Base-by-base conservation (phyloP, 1,140 invertebrate genomes). In the Manduca sexta region DNA sequence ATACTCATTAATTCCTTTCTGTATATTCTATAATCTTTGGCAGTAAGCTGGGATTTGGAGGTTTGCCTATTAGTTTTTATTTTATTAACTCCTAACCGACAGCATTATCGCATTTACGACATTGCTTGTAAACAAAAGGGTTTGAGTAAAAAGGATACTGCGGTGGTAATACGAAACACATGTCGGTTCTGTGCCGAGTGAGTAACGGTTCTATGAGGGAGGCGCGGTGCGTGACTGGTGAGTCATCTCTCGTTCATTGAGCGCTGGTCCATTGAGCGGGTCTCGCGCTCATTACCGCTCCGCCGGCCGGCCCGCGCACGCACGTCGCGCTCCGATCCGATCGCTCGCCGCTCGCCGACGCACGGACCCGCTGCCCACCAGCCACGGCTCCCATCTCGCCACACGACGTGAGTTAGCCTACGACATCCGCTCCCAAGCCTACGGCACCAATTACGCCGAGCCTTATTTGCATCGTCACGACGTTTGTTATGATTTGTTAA, bases 221-320 rank as follows among this genome's bases (percentile, higher is more conserved):
- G 77, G 77, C 75, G 75, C 75, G 75, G 72, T 69, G 73, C 64
- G 71, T 85, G n/a, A n/a, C n/a, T n/a, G n/a, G n/a, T n/a, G 82
- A 85, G 71, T 85, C 79, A 85, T 73, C 71, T 67, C 64, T 69
- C 67, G 70, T 82, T 80, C 82, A 85, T 83, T 85, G 78, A 85
- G 79, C 67, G 68, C 61, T 70, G 71, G 76, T 73, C 74, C 76
- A 79, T 80, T 80, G 73, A 80, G 75, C 49, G 56, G 69, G 63
- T 66, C 65, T 71, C 60, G 68, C 72, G 77, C 65, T 82, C 82
- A 85, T 81, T 84, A 79, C 77, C 54, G 72, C 65, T 75, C 68
- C 70, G 72, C 64, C 70, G 68, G 69, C 70, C 76, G 70, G 69
- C 40, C 61, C 74, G 70, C 72, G 69, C 70, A 70, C 74, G 74